Evolutionary conservation across 1,140 invertebrate genomes (phyloP), one percentile per base, ranked within the genome.

Genomic region (Babylonia areolata): DNA sequence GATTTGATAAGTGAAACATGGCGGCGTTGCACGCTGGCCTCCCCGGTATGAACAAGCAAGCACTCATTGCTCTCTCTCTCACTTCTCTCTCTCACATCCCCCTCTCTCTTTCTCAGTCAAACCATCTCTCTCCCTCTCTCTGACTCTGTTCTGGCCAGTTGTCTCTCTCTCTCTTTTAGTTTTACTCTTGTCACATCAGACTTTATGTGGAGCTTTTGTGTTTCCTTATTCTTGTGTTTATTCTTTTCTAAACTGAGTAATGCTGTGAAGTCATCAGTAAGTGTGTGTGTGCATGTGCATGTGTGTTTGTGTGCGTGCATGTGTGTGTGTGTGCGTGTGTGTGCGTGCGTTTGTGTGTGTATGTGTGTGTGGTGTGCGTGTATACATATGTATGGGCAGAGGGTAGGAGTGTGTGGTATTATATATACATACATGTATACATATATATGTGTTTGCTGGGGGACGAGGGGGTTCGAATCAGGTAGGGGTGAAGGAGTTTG

Each of bases 1-100:
- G 75, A 77, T 77, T 77, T 77, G 75, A 77, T 77, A 39, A 40
- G 35, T 77, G 75, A 77, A 77, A 77, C 75, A 77, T 77, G 75
- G 75, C 75, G 37, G 35, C 75, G 40, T 28, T 35, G 75, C 75
- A 77, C 37, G 75, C 75, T 77, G 75, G 9, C 37, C 37, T 77
- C 35, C 40, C 75, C 28, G 37, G 37, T 40, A 39, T 17, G 75
- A 77, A 37, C 75, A 77, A 77, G 75, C 6, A 77, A 35, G 20
- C 20, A 40, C 71, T 73, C 11, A 9, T 9, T 73, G 71, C 71
- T 73, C 71, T 73, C 71, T 73, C 71, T 73, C 71, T 73, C 71
- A 35, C 71, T n/a, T 73, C 71, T 11, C 71, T 73, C 71, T 73
- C 71, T 73, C 71, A 12, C 71, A 35, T 33, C 71, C 35, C 71